These are phyloP conservation scores for Hozukius guyotensis DNA, from an alignment of 2,797 vertebrate genomes.

Conservation along the genomic window DNA sequence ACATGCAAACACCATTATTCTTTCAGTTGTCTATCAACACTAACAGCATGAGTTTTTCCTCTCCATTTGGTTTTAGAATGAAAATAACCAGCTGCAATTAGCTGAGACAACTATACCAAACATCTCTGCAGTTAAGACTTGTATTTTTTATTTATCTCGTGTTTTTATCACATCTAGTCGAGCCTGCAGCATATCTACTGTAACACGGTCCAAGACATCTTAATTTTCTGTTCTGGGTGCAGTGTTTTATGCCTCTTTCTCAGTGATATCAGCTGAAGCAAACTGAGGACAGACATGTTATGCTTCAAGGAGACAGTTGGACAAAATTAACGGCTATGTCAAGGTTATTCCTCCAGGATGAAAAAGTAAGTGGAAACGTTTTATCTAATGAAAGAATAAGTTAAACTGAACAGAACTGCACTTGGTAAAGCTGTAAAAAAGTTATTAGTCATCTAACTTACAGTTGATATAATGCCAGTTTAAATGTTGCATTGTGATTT, in stretches of 20 bases:
- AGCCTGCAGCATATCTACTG: not conserved
- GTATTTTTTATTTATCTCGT: not conserved
- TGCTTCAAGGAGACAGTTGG: not conserved
- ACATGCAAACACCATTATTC: slow-evolving; percentile 1
- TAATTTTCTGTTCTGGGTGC: not conserved
- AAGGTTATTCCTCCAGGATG: not conserved
- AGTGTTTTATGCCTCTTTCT: not conserved
- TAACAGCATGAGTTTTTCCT: not conserved
- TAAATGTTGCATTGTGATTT: no score
- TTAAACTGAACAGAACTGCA: not conserved
- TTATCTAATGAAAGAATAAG: not conserved
- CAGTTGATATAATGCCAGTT: not conserved
- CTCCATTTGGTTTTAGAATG: not conserved
- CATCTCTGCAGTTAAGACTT: not conserved
- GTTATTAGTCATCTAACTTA: not conserved
- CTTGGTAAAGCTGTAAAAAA: not conserved
- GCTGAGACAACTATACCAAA: not conserved
- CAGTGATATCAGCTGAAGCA: not conserved
- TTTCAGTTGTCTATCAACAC: slow-evolving; percentile 11
- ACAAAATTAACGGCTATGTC: not conserved
- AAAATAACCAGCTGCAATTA: slow-evolving; percentile 6
- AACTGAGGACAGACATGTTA: not conserved
- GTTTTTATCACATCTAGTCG: not conserved
- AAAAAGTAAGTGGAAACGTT: not conserved
- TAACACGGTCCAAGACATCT: not conserved